Evolutionary conservation across 2,888 invertebrate species (phyloP), one percentile per base, ranked within the genome.

Genomic region (Slavum lentiscoides): DNA sequence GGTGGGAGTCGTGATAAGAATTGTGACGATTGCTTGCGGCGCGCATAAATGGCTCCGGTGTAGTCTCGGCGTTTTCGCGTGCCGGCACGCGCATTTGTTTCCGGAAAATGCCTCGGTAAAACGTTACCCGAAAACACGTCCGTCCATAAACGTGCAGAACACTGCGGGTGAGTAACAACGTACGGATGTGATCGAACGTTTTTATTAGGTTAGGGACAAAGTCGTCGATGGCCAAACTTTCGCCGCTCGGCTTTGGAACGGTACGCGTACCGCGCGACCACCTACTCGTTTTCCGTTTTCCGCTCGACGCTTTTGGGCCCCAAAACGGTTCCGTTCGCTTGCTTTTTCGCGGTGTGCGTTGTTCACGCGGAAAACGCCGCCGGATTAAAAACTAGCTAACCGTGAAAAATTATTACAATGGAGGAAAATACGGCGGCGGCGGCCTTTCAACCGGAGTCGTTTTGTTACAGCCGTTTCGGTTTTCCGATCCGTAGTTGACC

Each of bases 181-280:
- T 72, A 66, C n/a, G n/a, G 39, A 6, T 8, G 53, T 70, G 55
- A 55, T 58, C 21, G 39, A 72, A 55, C 62, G 9, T 49, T 62
- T 72, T 70, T 80, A 80, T 80, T 72, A 80, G 80, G 80, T 80
- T 80, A 80, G 70, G 80, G 80, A 72, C 80, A 64, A 80, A 80
- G 43, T 72, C 13, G 19, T 58, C 15, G 19, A 17, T 13, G 49
- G 2, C 49, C 23, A 80, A 58, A 80, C 72, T 72, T 80, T 72
- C 58, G 72, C 43, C 58, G 19, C 58, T 2, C 43, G 43, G 9
- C 1, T 9, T 43, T 9, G 9, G 43, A 39, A 39, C 39, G 39
- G 4, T 39, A 11, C 2, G 15, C 9, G 49, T 49, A 49, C 49
- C 49, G 49, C 15, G 49, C 1, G 39, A 11, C 49, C 49, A 1